Evolutionary conservation across 2,888 invertebrate genomes (phyloP).

Genomic region (Melipona bicolor): DNA sequence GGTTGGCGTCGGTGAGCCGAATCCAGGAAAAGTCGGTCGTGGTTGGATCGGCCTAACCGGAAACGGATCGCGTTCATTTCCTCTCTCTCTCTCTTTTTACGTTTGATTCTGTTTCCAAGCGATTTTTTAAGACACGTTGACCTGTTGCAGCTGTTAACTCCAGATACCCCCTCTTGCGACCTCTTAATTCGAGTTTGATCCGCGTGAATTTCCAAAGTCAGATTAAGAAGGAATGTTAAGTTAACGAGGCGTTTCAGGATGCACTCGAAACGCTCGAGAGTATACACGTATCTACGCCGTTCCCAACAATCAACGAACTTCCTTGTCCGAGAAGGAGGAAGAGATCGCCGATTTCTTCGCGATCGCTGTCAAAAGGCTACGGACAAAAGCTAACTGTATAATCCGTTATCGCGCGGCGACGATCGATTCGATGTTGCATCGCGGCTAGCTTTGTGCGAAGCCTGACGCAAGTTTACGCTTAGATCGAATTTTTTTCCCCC

Average conservation of each 20-base stretch:
- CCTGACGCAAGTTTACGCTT: conserved; percentile 4
- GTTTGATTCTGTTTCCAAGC: background rate
- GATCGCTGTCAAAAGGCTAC: background rate
- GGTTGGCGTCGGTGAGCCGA: conserved; percentile 57
- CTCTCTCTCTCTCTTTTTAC: background rate
- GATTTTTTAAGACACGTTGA: no score
- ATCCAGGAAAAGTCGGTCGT: conserved; percentile 63
- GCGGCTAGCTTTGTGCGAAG: conserved; percentile 9
- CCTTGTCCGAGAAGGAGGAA: conserved; percentile 38
- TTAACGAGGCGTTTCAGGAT: conserved; percentile 34
- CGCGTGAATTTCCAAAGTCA: conserved; percentile 25
- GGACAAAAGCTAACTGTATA: conserved; percentile 53
- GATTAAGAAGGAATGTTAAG: conserved; percentile 26
- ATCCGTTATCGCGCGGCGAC: conserved; percentile 53
- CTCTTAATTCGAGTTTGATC: background rate
- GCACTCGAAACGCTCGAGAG: conserved; percentile 21
- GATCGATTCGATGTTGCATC: conserved; percentile 47
- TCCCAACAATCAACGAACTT: conserved; percentile 47
- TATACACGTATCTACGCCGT: background rate
- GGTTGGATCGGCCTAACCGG: conserved; percentile 17
- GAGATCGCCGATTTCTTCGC: conserved; percentile 23
- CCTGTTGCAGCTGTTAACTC: no score
- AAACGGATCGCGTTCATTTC: conserved; percentile 8
- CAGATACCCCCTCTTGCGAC: no score
- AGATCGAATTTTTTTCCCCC: background rate